Percentiles rank a stretch among this genome's conserved stretches.
Conservation (phyloP, 2,797 vertebrate species). For the Scolopax rusticola region DNA sequence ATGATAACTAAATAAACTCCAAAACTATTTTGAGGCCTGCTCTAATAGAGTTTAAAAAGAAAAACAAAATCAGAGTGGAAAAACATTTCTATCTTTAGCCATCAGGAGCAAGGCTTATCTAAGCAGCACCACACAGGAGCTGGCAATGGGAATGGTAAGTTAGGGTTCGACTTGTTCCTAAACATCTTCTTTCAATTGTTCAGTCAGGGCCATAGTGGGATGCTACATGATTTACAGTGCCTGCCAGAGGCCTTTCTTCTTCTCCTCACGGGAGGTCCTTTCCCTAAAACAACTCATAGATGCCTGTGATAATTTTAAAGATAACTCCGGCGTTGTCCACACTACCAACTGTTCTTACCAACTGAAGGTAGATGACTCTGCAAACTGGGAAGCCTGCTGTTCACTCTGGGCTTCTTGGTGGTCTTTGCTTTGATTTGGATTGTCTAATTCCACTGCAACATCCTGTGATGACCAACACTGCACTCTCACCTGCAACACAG, state of each 20-base stretch:
- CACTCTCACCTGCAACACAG: neutral
- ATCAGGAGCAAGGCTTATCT: neutral
- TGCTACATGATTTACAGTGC: neutral
- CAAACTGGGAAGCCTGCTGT: neutral
- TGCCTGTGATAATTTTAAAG: neutral
- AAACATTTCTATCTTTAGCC: conserved; percentile 59
- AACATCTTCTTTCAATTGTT: neutral
- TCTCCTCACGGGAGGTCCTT: neutral
- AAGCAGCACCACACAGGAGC: neutral
- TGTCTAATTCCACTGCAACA: neutral
- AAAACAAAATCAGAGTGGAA: conserved; percentile 12
- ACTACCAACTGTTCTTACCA: neutral
- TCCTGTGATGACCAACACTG: neutral
- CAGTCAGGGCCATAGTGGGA: neutral
- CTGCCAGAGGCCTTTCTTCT: neutral
- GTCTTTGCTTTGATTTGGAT: neutral
- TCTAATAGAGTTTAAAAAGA: neutral
- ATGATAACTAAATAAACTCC: neutral
- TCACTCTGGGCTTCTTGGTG: neutral
- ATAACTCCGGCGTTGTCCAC: neutral
- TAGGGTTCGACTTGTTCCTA: neutral
- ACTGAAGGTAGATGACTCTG: neutral
- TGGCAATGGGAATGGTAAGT: neutral
- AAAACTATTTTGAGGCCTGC: conserved; percentile 26
- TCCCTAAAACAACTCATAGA: neutral